A percentile compares a stretch with the other conserved stretches of the same genome.
Conservation (phyloP, 1,140 invertebrate species). For the Achatina immaculata region DNA sequence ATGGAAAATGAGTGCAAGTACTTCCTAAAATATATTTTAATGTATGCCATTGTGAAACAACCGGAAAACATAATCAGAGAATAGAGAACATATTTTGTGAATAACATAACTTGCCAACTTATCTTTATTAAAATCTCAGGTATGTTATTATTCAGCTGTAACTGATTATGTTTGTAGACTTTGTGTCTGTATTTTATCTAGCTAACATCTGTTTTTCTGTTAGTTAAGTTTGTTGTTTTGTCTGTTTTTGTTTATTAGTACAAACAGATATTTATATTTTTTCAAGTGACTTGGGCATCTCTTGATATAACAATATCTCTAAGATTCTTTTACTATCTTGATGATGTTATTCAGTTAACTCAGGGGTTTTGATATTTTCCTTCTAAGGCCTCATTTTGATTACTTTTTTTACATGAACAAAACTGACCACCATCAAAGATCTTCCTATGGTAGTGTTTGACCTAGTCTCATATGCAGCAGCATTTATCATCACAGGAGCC, state of each 20-base stretch:
- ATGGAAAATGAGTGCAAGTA: no score
- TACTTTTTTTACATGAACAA: conserved; percentile 59
- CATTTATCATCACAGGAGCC: conserved; percentile 66
- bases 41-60: no score
- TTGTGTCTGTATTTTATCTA: neutral
- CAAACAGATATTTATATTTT: neutral
- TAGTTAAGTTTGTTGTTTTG: neutral
- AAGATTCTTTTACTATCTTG: conserved; percentile 67
- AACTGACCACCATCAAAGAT: conserved; percentile 56
- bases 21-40: no score
- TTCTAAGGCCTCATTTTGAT: conserved; percentile 68
- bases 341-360: conserved; percentile 69
- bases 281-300: conserved; percentile 68
- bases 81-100: no score
- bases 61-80: no score
- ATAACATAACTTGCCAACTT: no score
- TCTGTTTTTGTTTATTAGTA: neutral
- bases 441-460: conserved; percentile 65
- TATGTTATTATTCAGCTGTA: neutral
- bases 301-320: conserved; percentile 50
- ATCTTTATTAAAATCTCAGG: neutral
- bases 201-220: neutral
- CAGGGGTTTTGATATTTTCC: conserved; percentile 68
- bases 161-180: neutral
- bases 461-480: conserved; percentile 66